These are phyloP conservation scores for Sebastes steindachneri DNA, from an alignment of 2,797 vertebrate genomes.

Conservation along the genomic window DNA sequence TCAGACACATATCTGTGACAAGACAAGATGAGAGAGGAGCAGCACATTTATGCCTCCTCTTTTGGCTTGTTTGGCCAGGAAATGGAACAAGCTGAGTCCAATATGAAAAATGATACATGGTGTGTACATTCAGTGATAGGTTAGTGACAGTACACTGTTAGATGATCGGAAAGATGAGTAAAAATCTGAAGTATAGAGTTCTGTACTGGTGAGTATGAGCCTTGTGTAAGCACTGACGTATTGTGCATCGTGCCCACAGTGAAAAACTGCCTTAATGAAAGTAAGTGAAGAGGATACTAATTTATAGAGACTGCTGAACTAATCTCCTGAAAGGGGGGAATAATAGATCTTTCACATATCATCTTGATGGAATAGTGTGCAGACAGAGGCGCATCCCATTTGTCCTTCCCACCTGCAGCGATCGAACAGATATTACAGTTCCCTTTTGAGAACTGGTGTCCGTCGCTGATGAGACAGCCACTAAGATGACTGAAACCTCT, in stretches of 20 bases:
- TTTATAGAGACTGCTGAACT: constrained; percentile 13
- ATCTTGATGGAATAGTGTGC: constrained; percentile 1
- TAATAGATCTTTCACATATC: constrained; percentile 37
- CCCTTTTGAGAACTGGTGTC: constrained; percentile 46
- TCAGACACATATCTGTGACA: neutral
- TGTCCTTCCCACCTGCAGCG: constrained; percentile 33
- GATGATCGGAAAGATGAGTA: neutral
- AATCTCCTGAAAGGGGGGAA: constrained; percentile 42
- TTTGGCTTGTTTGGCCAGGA: neutral
- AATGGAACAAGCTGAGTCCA: neutral
- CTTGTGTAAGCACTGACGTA: neutral
- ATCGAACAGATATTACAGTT: constrained; percentile 57
- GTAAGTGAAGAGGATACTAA: constrained; percentile 4
- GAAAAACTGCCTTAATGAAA: neutral
- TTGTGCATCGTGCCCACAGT: neutral
- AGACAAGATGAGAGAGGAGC: neutral
- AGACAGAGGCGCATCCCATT: constrained; percentile 42
- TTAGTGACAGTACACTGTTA: neutral
- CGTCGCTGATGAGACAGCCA: constrained; percentile 32
- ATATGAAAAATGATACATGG: neutral
- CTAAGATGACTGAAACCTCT: constrained; percentile 56
- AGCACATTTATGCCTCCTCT: neutral
- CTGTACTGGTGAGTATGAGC: neutral
- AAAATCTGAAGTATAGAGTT: neutral
- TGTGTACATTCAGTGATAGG: neutral